phyloP scores from a whole-genome alignment of 1,140 invertebrate genomes.

The Oryzaephilus surinamensis region DNA sequence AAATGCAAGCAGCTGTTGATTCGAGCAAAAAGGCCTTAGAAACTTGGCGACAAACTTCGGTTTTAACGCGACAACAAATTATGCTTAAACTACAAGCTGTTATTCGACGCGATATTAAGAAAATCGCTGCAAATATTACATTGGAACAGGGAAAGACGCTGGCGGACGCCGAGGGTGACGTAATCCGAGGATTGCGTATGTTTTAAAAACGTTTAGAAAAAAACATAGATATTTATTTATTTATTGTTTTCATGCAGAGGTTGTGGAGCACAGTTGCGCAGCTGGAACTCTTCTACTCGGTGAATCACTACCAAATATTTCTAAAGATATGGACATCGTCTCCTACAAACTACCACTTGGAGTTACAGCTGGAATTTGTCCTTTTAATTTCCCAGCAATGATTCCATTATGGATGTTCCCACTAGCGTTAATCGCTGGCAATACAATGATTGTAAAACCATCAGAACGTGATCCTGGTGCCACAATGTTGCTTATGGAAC shows the following conservation, averaged over 20 bases:
- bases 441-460: constrained; percentile 71
- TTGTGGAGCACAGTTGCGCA: constrained; percentile 92
- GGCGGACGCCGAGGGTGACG: constrained; percentile 96
- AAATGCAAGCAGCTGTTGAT: constrained; percentile 86
- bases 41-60: constrained; percentile 85
- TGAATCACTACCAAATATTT: constrained; percentile 82
- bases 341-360: constrained; percentile 86
- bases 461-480: constrained; percentile 97
- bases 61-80: constrained; percentile 86
- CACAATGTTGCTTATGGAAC: constrained; percentile 85
- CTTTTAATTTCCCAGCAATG: constrained; percentile 98
- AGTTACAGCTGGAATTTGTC: constrained; percentile 60
- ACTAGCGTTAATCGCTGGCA: constrained; percentile 82
- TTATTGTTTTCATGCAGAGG: constrained; percentile 53
- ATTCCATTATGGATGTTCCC: constrained; percentile 99
- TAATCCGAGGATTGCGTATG: constrained; percentile 90
- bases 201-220: constrained; percentile 21
- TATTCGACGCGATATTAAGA: constrained; percentile 60
- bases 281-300: constrained; percentile 87
- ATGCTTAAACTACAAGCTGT: constrained; percentile 78
- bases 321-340: constrained; percentile 87
- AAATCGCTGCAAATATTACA: constrained; percentile 87
- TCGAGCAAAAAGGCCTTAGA: constrained; percentile 72
- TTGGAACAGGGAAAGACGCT: constrained; percentile 96
- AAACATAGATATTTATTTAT: too few relatives aligned